A percentile compares a stretch with the other conserved stretches of the same genome.
Conservation (phyloP, 1,140 invertebrate genomes). For the Thaumetopoea pityocampa region DNA sequence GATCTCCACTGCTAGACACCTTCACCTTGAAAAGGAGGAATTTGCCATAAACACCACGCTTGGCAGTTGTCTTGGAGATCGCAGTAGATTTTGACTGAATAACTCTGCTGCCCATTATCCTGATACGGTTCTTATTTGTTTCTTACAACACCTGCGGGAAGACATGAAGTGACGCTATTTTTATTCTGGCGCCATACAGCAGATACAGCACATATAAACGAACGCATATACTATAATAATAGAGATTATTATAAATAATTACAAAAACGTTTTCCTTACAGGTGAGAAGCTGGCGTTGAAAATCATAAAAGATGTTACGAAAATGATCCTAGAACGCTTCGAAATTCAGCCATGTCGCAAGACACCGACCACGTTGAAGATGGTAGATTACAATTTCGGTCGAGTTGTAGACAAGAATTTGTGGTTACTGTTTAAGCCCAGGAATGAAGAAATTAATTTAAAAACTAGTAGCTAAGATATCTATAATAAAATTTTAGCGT, state of each 20-base stretch:
- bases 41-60: too few species aligned
- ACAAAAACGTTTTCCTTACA: slow-evolving; percentile 33
- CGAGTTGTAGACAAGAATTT: slow-evolving; percentile 38
- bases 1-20: too few species aligned
- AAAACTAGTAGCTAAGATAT: too few species aligned
- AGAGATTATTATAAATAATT: neutral
- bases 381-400: slow-evolving; percentile 43
- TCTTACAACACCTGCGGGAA: too few species aligned
- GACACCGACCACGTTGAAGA: slow-evolving; percentile 29
- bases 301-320: slow-evolving; percentile 37
- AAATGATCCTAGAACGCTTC: slow-evolving; percentile 36
- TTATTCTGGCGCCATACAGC: neutral
- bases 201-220: neutral
- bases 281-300: slow-evolving; percentile 47
- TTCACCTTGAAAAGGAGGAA: too few species aligned
- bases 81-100: too few species aligned
- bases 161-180: too few species aligned
- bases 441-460: slow-evolving; percentile 1
- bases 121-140: too few species aligned
- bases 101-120: too few species aligned
- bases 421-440: slow-evolving; percentile 47
- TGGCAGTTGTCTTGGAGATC: too few species aligned
- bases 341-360: slow-evolving; percentile 31
- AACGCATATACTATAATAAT: neutral
- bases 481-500: too few species aligned